Percentiles rank a stretch among this genome's conserved stretches.
Evolutionary conservation across 2,888 invertebrate genomes (phyloP).

Genomic region (Drosophila longiperda): DNA sequence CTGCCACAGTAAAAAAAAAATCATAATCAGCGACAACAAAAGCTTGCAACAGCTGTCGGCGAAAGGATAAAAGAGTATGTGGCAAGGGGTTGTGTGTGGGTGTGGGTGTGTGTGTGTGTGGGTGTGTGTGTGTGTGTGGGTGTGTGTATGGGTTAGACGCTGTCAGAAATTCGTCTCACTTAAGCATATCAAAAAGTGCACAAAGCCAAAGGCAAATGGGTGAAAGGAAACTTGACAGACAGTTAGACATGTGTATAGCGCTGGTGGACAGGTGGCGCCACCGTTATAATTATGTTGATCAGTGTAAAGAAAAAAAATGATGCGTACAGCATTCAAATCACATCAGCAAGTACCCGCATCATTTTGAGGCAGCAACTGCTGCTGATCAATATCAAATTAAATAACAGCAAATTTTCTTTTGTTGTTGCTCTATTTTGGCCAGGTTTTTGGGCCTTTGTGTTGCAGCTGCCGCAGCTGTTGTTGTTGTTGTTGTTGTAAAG

Average conservation of each 20-base stretch:
- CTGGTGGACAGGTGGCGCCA: constrained; percentile 40
- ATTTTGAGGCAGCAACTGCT: constrained; percentile 31
- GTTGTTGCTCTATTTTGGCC: constrained; percentile 37
- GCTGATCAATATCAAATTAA: constrained; percentile 54
- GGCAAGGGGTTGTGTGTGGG: background rate
- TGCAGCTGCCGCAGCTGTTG: constrained; percentile 1
- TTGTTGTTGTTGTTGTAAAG: constrained; percentile 38
- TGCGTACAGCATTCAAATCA: constrained; percentile 18
- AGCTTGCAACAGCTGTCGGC: constrained; percentile 10
- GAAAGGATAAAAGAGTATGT: too few relatives aligned
- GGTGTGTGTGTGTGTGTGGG: background rate
- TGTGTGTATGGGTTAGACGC: background rate
- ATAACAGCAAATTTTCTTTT: constrained; percentile 24
- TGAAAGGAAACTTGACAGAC: constrained; percentile 26
- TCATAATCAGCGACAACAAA: constrained; percentile 58
- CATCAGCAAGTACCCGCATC: constrained; percentile 33
- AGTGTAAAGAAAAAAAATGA: constrained; percentile 30
- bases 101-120: background rate
- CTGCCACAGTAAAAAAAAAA: constrained; percentile 30
- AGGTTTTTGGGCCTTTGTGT: constrained; percentile 42
- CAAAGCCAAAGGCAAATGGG: constrained; percentile 18
- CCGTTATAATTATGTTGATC: constrained; percentile 53
- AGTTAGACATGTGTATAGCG: background rate
- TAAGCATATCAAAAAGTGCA: constrained; percentile 19
- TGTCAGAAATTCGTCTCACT: constrained; percentile 35